These are phyloP conservation scores for Myripristis murdjan DNA, from an alignment of 2,797 vertebrate genomes.

Conservation along the genomic window DNA sequence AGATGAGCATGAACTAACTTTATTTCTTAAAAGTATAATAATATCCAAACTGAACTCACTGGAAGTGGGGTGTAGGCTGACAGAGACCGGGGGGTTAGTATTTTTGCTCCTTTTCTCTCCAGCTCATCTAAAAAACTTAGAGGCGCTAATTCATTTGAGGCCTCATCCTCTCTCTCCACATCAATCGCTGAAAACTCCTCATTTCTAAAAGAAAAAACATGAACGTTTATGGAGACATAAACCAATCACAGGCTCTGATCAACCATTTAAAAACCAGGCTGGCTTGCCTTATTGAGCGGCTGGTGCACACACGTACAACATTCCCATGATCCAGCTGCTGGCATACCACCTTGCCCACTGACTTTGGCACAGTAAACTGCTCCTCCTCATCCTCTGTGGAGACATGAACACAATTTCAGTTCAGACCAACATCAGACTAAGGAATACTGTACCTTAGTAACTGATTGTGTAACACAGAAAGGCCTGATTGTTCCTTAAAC, in stretches of 20 bases:
- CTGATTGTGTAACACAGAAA: too few species aligned
- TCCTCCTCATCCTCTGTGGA: slow-evolving; percentile 12
- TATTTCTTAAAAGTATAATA: too few species aligned
- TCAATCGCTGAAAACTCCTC: slow-evolving; percentile 1
- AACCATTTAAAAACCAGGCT: background rate
- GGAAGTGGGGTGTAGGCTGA: slow-evolving; percentile 34
- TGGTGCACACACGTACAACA: slow-evolving; percentile 23
- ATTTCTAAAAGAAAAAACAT: background rate
- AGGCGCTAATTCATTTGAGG: slow-evolving; percentile 21
- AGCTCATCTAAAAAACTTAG: slow-evolving; percentile 57
- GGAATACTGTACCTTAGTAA: too few species aligned
- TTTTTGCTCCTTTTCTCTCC: slow-evolving; percentile 45
- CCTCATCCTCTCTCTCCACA: slow-evolving; percentile 15
- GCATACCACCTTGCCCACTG: slow-evolving; percentile 22
- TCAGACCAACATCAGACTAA: background rate
- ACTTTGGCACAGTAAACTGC: slow-evolving; percentile 24
- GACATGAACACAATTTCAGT: background rate
- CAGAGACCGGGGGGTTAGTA: slow-evolving; percentile 37
- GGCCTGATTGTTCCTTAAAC: background rate
- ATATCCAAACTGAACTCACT: slow-evolving; percentile 39
- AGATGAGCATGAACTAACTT: background rate
- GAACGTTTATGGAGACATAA: background rate
- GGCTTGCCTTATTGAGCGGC: background rate
- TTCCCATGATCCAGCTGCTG: slow-evolving; percentile 40
- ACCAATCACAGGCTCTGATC: background rate